Evolutionary conservation across 1,140 invertebrate genomes (phyloP).

Genomic region (Cheumatopsyche charites): DNA sequence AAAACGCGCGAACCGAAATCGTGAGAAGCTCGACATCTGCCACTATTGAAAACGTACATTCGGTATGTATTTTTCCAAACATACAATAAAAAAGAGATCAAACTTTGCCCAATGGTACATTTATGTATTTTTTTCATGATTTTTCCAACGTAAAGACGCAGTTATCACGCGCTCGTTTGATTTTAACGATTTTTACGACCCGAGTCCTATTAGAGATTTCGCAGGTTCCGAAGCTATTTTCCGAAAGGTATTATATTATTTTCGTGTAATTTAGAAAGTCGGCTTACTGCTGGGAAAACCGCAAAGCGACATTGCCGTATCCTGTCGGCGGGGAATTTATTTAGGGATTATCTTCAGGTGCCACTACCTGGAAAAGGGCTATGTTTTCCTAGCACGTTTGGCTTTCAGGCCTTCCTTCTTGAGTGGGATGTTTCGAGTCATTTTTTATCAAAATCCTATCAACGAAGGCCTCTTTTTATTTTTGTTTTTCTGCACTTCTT

Average conservation of each 20-base stretch:
- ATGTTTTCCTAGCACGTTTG: background rate
- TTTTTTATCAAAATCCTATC: conserved; percentile 12
- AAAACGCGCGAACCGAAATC: background rate
- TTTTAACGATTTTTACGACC: background rate
- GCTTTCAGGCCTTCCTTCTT: background rate
- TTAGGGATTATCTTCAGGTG: background rate
- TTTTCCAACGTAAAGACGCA: too few species aligned
- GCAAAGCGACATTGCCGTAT: background rate
- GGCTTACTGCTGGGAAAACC: background rate
- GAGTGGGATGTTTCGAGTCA: background rate
- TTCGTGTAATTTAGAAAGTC: background rate
- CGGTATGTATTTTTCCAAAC: too few species aligned
- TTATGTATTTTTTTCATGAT: too few species aligned
- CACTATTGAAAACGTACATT: background rate
- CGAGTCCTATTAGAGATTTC: background rate
- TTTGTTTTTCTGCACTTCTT: too few species aligned
- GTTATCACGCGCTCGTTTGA: background rate
- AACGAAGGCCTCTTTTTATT: background rate
- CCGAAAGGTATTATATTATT: background rate
- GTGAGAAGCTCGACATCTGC: conserved; percentile 4
- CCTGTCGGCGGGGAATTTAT: conserved; percentile 11
- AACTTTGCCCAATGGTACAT: too few species aligned
- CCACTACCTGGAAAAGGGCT: background rate
- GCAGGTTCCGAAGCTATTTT: background rate
- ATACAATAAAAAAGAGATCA: too few species aligned